A percentile compares a stretch with the other conserved stretches of the same genome.
phyloP scores from a whole-genome alignment of 2,888 invertebrate species.

The Pyrochroa serraticornis region DNA sequence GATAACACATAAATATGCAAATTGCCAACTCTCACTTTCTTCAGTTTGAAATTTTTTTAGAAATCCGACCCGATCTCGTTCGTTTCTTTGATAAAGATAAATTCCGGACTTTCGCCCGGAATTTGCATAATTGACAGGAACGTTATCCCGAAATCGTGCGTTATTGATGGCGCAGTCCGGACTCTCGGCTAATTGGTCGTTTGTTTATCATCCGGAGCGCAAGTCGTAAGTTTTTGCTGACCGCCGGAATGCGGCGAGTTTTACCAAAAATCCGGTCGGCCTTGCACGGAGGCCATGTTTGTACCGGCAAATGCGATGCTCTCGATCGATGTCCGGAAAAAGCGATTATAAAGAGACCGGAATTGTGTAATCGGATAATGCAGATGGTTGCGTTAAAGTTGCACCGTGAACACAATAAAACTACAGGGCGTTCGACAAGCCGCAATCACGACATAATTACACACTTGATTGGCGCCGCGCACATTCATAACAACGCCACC shows the following conservation, averaged over 20 bases:
- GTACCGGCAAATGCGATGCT: conserved; percentile 3
- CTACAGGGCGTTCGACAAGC: conserved; percentile 19
- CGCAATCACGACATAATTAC: conserved; percentile 24
- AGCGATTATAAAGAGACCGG: too few relatives aligned
- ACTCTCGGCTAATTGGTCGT: too few relatives aligned
- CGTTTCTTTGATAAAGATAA: not conserved
- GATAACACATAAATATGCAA: conserved; percentile 29
- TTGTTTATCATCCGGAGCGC: too few relatives aligned
- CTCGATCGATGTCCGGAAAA: too few relatives aligned
- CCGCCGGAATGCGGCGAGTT: conserved; percentile 42
- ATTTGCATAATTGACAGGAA: too few relatives aligned
- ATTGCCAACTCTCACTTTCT: conserved; percentile 30
- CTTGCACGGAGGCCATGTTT: conserved; percentile 42
- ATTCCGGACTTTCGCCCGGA: too few relatives aligned
- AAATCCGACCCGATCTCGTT: conserved; percentile 12
- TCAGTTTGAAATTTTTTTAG: not conserved
- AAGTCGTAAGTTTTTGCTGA: conserved; percentile 30
- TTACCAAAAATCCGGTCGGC: conserved; percentile 45
- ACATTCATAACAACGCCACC: conserved; percentile 15
- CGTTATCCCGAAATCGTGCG: conserved; percentile 3
- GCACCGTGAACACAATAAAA: conserved; percentile 17
- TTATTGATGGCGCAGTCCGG: not conserved
- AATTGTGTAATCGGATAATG: conserved; percentile 15
- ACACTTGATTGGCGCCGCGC: conserved; percentile 18
- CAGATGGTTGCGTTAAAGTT: conserved; percentile 6